phyloP scores from a whole-genome alignment of 2,888 invertebrate species.

The Leptinotarsa peninsularis region DNA sequence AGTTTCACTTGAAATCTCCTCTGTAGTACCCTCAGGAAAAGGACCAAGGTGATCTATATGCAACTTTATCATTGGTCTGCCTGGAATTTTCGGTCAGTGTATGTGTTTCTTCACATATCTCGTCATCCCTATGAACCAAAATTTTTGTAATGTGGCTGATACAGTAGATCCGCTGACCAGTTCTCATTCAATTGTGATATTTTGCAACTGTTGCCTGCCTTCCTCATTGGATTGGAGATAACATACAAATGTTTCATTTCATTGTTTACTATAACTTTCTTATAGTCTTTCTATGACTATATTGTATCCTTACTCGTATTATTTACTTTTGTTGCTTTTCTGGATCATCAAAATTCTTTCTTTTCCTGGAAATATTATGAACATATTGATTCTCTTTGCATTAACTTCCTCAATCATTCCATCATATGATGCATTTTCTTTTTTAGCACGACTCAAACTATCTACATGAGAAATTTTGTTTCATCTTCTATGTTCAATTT shows the following conservation, averaged over 20 bases:
- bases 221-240: constrained; percentile 43
- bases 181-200: constrained; percentile 41
- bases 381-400: not conserved
- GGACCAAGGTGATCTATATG: constrained; percentile 42
- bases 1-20: constrained; percentile 35
- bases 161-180: constrained; percentile 33
- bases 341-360: constrained; percentile 37
- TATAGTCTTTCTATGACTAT: constrained; percentile 31
- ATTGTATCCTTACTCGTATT: constrained; percentile 32
- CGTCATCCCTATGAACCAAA: constrained; percentile 44
- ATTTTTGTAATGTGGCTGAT: constrained; percentile 27
- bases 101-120: constrained; percentile 41
- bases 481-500: constrained; percentile 48
- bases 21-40: constrained; percentile 19
- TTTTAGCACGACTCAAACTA: constrained; percentile 27
- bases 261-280: constrained; percentile 27
- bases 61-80: constrained; percentile 41
- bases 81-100: constrained; percentile 36
- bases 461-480: constrained; percentile 49
- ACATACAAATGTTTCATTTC: constrained; percentile 39
- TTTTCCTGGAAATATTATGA: constrained; percentile 28
- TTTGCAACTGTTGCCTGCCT: constrained; percentile 34
- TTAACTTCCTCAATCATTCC: not conserved
- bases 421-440: not conserved
- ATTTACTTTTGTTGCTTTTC: constrained; percentile 35